Evolutionary conservation across 2,888 invertebrate species (phyloP).

Genomic region (Pollenia labialis): DNA sequence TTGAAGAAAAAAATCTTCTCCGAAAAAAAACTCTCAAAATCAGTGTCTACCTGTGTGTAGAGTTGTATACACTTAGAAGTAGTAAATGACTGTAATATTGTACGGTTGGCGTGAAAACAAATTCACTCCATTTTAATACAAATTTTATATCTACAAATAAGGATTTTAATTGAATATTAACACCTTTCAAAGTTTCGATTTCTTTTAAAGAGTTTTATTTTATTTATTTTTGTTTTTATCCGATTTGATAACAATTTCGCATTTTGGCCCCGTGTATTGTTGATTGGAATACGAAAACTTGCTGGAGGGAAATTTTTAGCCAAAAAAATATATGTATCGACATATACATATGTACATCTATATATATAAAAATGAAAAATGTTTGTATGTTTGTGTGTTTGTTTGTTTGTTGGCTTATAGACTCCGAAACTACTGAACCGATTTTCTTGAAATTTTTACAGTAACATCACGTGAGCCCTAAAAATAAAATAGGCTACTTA

Average conservation of each 20-base stretch:
- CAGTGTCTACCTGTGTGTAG: neutral
- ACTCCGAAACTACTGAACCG: too few species aligned
- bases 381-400: too few species aligned
- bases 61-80: constrained; percentile 26
- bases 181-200: constrained; percentile 78
- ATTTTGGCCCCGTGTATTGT: constrained; percentile 28
- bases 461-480: too few species aligned
- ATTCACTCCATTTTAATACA: constrained; percentile 21
- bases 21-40: neutral
- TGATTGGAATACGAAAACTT: constrained; percentile 67
- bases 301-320: constrained; percentile 58
- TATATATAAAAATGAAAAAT: too few species aligned
- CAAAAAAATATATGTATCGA: neutral
- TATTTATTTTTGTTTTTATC: constrained; percentile 12
- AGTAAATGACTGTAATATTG: constrained; percentile 65
- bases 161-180: constrained; percentile 84
- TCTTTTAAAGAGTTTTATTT: constrained; percentile 24
- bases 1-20: constrained; percentile 11
- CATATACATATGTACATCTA: neutral
- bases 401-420: too few species aligned
- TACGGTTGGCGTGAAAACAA: constrained; percentile 8
- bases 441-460: too few species aligned
- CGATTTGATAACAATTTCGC: constrained; percentile 61
- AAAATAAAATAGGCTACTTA: too few species aligned
- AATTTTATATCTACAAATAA: constrained; percentile 38